These are phyloP conservation scores for Tinea pellionella DNA, from an alignment of 2,888 invertebrate species.

Conservation along the genomic window DNA sequence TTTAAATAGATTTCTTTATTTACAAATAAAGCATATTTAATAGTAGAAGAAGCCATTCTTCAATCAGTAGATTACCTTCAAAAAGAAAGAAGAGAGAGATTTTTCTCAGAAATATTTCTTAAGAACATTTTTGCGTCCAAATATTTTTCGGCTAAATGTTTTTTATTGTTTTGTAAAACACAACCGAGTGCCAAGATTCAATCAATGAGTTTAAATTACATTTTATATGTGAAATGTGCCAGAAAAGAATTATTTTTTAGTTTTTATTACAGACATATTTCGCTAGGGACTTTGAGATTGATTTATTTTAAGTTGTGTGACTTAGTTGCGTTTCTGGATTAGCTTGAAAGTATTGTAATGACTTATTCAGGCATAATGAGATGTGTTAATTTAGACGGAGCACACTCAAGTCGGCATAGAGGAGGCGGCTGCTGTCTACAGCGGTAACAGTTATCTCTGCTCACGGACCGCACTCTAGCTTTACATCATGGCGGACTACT, in stretches of 20 bases:
- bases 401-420: too few relatives aligned
- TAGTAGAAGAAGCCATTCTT: background rate
- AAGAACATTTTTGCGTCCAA: background rate
- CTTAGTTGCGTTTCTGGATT: too few relatives aligned
- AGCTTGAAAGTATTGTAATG: too few relatives aligned
- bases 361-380: too few relatives aligned
- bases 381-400: too few relatives aligned
- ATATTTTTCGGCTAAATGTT: background rate
- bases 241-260: background rate
- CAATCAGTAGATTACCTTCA: background rate
- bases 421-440: too few relatives aligned
- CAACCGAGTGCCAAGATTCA: constrained; percentile 2
- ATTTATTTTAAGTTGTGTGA: too few relatives aligned
- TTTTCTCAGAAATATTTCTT: background rate
- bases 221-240: constrained; percentile 4
- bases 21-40: background rate
- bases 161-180: constrained; percentile 6
- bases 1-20: too few relatives aligned
- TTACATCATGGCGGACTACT: too few relatives aligned
- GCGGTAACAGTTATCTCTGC: too few relatives aligned
- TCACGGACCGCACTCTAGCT: too few relatives aligned
- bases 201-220: constrained; percentile 1
- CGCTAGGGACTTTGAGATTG: background rate
- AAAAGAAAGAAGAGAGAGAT: background rate
- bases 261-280: background rate